Conservation (phyloP, 2,113 vertebrate genomes). For the Podilymbus podiceps region DNA sequence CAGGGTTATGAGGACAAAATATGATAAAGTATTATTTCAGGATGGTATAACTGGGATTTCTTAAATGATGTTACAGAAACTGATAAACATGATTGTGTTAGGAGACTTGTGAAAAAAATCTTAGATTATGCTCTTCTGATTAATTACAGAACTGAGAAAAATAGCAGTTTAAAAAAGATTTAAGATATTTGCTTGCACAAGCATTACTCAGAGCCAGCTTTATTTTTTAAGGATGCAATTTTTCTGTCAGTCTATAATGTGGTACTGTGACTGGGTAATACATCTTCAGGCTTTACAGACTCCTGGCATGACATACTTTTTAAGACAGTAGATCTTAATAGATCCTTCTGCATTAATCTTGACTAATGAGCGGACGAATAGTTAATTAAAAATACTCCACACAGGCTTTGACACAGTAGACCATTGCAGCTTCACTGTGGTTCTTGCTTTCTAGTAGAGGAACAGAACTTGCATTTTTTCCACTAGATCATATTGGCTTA, state of each 20-base stretch:
- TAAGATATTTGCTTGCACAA: conserved; percentile 53
- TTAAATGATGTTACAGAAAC: conserved; percentile 46
- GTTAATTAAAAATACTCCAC: conserved; percentile 51
- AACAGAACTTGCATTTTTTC: conserved; percentile 48
- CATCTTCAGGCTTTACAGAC: conserved; percentile 48
- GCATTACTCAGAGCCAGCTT: conserved; percentile 57
- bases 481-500: conserved; percentile 29
- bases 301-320: conserved; percentile 26
- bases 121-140: conserved; percentile 45
- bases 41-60: conserved; percentile 15
- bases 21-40: conserved; percentile 24
- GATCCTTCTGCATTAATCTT: conserved; percentile 58
- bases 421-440: background rate
- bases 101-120: background rate
- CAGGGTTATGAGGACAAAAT: conserved; percentile 14
- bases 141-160: conserved; percentile 50
- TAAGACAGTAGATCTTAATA: conserved; percentile 54
- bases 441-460: conserved; percentile 25
- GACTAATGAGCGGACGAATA: conserved; percentile 45
- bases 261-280: conserved; percentile 48
- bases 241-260: conserved; percentile 64
- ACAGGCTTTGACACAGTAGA: conserved; percentile 2
- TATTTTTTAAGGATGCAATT: conserved; percentile 62
- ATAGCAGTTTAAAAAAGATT: conserved; percentile 57
- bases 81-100: conserved; percentile 51